phyloP scores from a whole-genome alignment of 2,888 invertebrate species.

The Acleris cristana region DNA sequence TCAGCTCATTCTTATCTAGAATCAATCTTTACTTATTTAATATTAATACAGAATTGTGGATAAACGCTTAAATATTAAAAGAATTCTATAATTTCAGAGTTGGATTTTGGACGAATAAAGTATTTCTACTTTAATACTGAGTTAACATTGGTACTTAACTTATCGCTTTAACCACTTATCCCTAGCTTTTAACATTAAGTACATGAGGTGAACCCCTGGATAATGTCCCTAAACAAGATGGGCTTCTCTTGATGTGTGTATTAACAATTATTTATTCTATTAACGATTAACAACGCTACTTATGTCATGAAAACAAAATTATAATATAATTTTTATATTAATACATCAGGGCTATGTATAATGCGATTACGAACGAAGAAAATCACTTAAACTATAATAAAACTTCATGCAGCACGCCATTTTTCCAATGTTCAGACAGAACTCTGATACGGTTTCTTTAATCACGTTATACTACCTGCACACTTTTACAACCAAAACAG shows the following conservation, averaged over 20 bases:
- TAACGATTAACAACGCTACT: background rate
- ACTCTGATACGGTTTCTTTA: constrained; percentile 29
- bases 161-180: constrained; percentile 23
- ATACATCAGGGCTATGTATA: constrained; percentile 1
- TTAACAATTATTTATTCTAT: no score
- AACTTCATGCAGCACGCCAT: constrained; percentile 35
- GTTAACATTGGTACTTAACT: constrained; percentile 10
- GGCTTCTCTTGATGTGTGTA: constrained; percentile 1
- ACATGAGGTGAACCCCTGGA: background rate
- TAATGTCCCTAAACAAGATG: constrained; percentile 6
- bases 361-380: constrained; percentile 21
- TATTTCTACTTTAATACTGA: constrained; percentile 6
- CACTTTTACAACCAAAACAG: constrained; percentile 10
- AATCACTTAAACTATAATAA: constrained; percentile 27
- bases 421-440: constrained; percentile 24
- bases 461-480: constrained; percentile 23
- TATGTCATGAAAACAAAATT: background rate
- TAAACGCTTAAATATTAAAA: background rate
- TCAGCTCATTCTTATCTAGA: constrained; percentile 9
- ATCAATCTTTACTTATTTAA: constrained; percentile 12
- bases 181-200: constrained; percentile 12
- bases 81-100: background rate
- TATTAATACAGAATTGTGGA: background rate
- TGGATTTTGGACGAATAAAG: background rate
- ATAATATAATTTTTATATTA: background rate